Evolutionary conservation across 2,888 invertebrate species (phyloP), one percentile per base, ranked within the genome.

Genomic region (Lypha dubia): DNA sequence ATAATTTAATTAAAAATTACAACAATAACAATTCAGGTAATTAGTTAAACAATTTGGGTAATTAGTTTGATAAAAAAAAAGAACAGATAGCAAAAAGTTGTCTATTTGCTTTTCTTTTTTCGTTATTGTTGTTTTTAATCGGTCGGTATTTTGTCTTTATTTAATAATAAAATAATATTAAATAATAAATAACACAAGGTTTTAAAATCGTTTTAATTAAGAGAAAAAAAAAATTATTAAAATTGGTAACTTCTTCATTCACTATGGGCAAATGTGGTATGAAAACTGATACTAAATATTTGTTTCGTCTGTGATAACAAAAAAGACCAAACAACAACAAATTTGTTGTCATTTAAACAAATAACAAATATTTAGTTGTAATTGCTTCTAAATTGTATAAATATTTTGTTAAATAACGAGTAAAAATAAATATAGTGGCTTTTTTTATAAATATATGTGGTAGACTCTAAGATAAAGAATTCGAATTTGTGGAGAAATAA

Each of bases 151-250:
- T 79, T 73, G 51, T 75, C 56, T 63, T 74, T 41, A 46, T 63
- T 41, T 49, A 73, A 65, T 56, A 73, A 65, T 56, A 49, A 60
- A 53, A 41, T 71, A 4, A 63, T 58, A 77, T 70, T 62, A 63
- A 79, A 68, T 70, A 86, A 82, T 86, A 82, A 79, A 86, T 79
- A 84, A 84, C 75, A 87, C 85, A 88, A 88, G 88, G 86, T 88
- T 90, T 84, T 89, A 89, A 89, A 88, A 88, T 88, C n/a, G 28
- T 28, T 28, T 89, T 90, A 88, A 86, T 87, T 87, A 87, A n/a
- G n/a, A n/a, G n/a, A n/a, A n/a, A n/a, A n/a, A n/a, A 86, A 87
- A 87, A 84, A 77, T 79, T 87, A 88, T 86, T 88, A 87, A 84
- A 86, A 84, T 79, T 74, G 46, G 71, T 46, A 62, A 24, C 9